These are phyloP conservation scores for Lagenorhynchus albirostris DNA, from an alignment of 2,113 vertebrate species.

Conservation along the genomic window DNA sequence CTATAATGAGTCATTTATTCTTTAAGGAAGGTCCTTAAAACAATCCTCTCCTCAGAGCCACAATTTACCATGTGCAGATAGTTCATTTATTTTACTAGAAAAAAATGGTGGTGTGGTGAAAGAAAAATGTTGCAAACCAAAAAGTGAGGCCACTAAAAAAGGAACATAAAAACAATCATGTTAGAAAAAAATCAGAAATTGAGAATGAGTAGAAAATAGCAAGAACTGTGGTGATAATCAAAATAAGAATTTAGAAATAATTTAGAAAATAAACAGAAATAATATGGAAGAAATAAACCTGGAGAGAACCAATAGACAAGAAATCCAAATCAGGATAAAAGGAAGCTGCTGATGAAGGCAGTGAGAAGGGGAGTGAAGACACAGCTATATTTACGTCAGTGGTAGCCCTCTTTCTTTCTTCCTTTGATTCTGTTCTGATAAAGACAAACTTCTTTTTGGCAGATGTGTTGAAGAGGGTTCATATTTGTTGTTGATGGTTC, in stretches of 20 bases:
- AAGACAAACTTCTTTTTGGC: background rate
- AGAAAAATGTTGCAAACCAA: background rate
- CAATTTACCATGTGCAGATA: background rate
- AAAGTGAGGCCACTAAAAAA: background rate
- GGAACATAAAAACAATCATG: background rate
- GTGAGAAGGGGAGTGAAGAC: background rate
- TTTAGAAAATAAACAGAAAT: background rate
- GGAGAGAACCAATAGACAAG: background rate
- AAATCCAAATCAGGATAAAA: background rate
- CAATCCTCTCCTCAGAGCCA: background rate
- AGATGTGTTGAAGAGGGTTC: background rate
- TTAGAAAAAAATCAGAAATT: background rate
- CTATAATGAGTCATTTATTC: background rate
- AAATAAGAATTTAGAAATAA: background rate
- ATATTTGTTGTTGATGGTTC: background rate
- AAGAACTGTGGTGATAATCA: background rate
- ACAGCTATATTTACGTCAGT: background rate
- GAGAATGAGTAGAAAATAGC: background rate
- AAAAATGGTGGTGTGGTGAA: background rate
- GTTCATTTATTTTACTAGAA: background rate
- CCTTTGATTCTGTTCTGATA: background rate
- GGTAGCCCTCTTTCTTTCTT: background rate
- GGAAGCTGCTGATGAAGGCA: background rate
- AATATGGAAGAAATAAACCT: background rate
- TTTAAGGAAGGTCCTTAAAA: background rate